Evolutionary conservation across 2,113 vertebrate genomes (phyloP).

Genomic region (Poeciliopsis occidentalis): DNA sequence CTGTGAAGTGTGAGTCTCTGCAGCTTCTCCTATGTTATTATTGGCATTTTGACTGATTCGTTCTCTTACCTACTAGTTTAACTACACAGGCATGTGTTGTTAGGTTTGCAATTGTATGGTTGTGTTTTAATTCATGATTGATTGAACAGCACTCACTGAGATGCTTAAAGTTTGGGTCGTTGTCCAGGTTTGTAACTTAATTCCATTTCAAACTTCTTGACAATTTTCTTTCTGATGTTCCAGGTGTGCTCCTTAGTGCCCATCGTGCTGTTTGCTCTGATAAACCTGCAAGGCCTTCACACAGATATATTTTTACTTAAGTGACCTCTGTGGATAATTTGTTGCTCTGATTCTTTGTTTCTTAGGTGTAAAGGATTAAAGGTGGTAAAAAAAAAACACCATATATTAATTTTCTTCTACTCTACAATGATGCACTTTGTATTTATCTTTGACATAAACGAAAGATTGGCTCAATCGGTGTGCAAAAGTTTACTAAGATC

Average conservation of each 20-base stretch:
- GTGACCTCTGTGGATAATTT: background rate
- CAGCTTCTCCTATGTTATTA: too few relatives aligned
- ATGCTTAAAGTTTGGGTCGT: background rate
- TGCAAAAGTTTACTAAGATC: background rate
- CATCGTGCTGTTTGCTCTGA: background rate
- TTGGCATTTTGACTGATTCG: too few relatives aligned
- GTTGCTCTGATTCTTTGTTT: background rate
- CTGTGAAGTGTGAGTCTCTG: too few relatives aligned
- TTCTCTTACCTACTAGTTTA: too few relatives aligned
- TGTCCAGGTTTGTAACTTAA: background rate
- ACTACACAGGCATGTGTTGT: too few relatives aligned
- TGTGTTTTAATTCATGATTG: too few relatives aligned
- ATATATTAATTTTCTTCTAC: background rate
- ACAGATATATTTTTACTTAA: background rate
- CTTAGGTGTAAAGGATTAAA: background rate
- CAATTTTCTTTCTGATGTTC: background rate
- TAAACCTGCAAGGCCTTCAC: background rate
- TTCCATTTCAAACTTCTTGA: background rate
- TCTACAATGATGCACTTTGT: background rate
- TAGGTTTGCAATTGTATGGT: too few relatives aligned
- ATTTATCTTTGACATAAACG: background rate
- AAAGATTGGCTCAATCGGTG: too few relatives aligned
- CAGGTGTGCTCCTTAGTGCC: background rate
- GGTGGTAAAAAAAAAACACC: background rate
- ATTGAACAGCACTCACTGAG: too few relatives aligned